Conservation (phyloP, 2,797 vertebrate genomes). For the Psittacula echo region DNA sequence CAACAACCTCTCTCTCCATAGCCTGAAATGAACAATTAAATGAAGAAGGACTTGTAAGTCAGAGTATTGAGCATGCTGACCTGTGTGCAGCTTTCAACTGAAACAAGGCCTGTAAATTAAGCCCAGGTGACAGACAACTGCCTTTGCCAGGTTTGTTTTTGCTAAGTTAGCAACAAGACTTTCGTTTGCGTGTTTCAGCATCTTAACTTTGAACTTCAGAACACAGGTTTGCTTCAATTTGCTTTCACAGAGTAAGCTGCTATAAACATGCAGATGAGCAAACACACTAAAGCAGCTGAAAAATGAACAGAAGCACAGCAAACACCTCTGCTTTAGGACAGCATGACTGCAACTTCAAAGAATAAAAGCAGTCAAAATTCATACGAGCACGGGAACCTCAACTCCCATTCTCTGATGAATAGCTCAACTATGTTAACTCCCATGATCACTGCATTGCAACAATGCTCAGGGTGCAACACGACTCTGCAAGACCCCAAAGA, state of each 20-base stretch:
- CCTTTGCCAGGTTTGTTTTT: background rate
- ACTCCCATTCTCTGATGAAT: background rate
- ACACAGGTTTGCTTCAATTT: background rate
- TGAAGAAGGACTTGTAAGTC: background rate
- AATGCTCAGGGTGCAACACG: fast-evolving
- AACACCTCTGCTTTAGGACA: background rate
- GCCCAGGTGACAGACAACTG: background rate
- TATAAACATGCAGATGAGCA: background rate
- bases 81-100: background rate
- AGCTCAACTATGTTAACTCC: background rate
- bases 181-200: background rate
- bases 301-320: background rate
- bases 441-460: background rate
- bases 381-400: background rate
- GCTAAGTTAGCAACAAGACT: background rate
- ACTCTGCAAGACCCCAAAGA: background rate
- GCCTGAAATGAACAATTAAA: slow-evolving; percentile 76
- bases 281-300: background rate
- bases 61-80: background rate
- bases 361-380: background rate
- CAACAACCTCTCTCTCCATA: slow-evolving; percentile 87
- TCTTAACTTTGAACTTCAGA: background rate
- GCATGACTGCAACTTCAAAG: background rate
- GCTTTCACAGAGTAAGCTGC: background rate
- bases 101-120: background rate